Evolutionary conservation across 2,797 vertebrate genomes (phyloP).

Genomic region (Stomatorhinus walkeri): DNA sequence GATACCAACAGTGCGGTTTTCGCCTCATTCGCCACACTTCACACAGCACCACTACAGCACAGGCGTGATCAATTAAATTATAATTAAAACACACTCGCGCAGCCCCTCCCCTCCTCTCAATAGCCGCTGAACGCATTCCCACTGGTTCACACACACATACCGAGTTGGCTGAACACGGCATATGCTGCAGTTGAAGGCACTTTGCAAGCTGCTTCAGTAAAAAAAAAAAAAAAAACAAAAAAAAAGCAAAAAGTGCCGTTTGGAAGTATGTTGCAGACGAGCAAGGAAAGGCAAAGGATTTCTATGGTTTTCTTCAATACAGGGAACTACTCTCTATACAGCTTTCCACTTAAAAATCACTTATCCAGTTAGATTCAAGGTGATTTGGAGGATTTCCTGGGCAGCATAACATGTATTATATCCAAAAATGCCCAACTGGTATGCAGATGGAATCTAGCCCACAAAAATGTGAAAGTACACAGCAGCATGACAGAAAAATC

Average conservation of each 20-base stretch:
- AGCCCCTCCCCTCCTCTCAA: too few species aligned
- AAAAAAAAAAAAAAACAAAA: too few species aligned
- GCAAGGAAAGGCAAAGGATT: not conserved
- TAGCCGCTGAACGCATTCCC: too few species aligned
- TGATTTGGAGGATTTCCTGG: not conserved
- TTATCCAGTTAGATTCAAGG: not conserved
- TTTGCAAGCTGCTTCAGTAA: too few species aligned
- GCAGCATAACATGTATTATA: not conserved
- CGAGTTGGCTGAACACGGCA: too few species aligned
- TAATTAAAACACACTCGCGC: too few species aligned
- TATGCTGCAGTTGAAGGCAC: not conserved
- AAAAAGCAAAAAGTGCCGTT: not conserved
- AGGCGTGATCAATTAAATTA: too few species aligned
- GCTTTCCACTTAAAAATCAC: not conserved
- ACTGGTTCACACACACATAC: too few species aligned
- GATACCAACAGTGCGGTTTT: not conserved
- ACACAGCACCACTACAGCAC: not conserved
- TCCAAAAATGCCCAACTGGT: not conserved
- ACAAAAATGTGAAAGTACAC: not conserved
- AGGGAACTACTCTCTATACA: not conserved
- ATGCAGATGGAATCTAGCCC: not conserved
- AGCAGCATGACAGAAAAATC: not conserved
- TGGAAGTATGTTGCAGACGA: not conserved
- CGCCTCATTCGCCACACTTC: not conserved
- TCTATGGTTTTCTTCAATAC: not conserved